Conservation (phyloP, 2,113 vertebrate species). For the Hemicordylus capensis region DNA sequence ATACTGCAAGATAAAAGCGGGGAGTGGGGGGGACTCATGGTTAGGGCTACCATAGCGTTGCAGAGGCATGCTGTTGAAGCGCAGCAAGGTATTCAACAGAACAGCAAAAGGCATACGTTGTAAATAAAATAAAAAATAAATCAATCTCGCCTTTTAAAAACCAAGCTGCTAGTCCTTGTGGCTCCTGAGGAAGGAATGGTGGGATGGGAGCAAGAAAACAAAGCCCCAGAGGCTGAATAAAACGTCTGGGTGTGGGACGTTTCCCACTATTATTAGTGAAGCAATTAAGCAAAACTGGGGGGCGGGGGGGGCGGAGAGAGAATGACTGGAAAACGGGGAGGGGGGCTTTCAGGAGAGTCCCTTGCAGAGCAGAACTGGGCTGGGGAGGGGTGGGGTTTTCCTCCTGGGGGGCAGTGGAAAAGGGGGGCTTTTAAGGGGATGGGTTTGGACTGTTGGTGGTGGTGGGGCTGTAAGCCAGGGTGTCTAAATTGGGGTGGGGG, state of each 20-base stretch:
- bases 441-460: too few species aligned
- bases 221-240: too few species aligned
- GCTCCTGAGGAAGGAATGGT: neutral
- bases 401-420: too few species aligned
- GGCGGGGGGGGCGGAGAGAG: neutral
- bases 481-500: neutral
- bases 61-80: neutral
- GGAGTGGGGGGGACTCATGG: neutral
- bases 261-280: neutral
- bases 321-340: neutral
- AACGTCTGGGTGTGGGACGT: too few species aligned
- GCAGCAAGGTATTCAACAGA: too few species aligned
- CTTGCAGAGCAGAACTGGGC: neutral
- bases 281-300: too few species aligned
- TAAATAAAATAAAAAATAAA: neutral
- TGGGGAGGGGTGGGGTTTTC: too few species aligned
- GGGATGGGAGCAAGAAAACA: neutral
- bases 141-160: neutral
- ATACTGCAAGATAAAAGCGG: slow-evolving; percentile 54
- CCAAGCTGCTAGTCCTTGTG: neutral
- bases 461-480: neutral
- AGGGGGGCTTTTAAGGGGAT: too few species aligned
- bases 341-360: too few species aligned
- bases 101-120: accelerated
- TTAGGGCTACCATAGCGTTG: neutral